Base-by-base conservation (phyloP, 1,140 invertebrate species). In the Drusus annulatus region DNA sequence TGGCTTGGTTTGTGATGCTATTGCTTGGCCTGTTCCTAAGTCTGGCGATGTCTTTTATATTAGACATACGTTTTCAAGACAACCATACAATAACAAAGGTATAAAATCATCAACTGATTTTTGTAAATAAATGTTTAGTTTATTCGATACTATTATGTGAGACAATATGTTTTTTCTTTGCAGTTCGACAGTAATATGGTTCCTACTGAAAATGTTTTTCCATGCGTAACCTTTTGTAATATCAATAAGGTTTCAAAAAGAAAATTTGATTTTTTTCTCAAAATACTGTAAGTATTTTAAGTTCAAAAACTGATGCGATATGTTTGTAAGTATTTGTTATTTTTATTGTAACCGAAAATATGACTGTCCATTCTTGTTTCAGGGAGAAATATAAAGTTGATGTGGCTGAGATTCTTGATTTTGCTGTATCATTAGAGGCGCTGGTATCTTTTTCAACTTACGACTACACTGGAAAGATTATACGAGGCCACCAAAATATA, bases 241-340 rank as follows among this genome's bases (percentile, higher is more conserved):
- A 75, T 81, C n/a, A 83, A 83, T 51, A 83, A 79, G 81, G 82
- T 83, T 16, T 83, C 82, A 0, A 79, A 36, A 62, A 80, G 69
- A 7, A 73, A 73, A 21, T 83, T 83, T 73, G 23, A 81, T 71
- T 60, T 60, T 0, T 78, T 83, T 15, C 15, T 8, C 16, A 63
- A 62, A 23, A 76, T 83, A 45, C 76, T 83, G 81, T 83, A 76
- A 78, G 79, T 51, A 23, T 62, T 19, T 1, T 65, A 36, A 16
- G 13, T 56, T 28, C 25, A 36, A 36, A 36, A 36, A 36, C 8
- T n/a, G n/a, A 8, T 7, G 31, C 8, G 4, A 6, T 36, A 36
- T 28, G 25, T 28, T 0, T 36, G 7, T 2, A 28, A 6, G 28
- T 3, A 28, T 28, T 28, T 6, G 28, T 28, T 28, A 28, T 28